A percentile compares a stretch with the other conserved stretches of the same genome.
Conservation (phyloP, 2,797 vertebrate species). For the Apogon talboti region DNA sequence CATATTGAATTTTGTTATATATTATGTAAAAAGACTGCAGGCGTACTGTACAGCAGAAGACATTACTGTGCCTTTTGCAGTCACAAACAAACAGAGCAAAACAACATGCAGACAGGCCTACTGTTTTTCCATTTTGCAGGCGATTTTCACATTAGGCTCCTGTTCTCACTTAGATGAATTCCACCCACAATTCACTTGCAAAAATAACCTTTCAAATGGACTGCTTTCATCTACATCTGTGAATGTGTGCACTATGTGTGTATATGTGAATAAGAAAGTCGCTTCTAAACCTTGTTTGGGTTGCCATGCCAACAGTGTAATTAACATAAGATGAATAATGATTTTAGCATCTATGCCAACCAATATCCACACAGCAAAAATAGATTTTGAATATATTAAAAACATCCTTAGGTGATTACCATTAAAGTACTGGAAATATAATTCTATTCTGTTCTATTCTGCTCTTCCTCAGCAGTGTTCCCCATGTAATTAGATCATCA, state of each 20-base stretch:
- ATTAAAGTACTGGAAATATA: constrained; percentile 43
- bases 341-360: constrained; percentile 40
- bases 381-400: constrained; percentile 26
- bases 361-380: constrained; percentile 32
- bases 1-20: neutral
- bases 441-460: constrained; percentile 54
- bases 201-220: constrained; percentile 33
- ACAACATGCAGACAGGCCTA: constrained; percentile 6
- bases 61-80: neutral
- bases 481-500: constrained; percentile 48
- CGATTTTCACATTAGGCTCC: constrained; percentile 34
- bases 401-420: constrained; percentile 32
- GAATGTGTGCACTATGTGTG: constrained; percentile 1
- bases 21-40: no score
- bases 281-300: constrained; percentile 30
- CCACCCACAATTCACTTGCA: constrained; percentile 27
- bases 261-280: constrained; percentile 24
- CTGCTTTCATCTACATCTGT: constrained; percentile 37
- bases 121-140: constrained; percentile 15
- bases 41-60: neutral
- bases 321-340: constrained; percentile 60
- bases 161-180: constrained; percentile 26
- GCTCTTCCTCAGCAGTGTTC: constrained; percentile 63
- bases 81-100: constrained; percentile 2
- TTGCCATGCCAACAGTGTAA: constrained; percentile 64